Conservation (phyloP, 2,113 vertebrate genomes). For the Hystrix cristata region DNA sequence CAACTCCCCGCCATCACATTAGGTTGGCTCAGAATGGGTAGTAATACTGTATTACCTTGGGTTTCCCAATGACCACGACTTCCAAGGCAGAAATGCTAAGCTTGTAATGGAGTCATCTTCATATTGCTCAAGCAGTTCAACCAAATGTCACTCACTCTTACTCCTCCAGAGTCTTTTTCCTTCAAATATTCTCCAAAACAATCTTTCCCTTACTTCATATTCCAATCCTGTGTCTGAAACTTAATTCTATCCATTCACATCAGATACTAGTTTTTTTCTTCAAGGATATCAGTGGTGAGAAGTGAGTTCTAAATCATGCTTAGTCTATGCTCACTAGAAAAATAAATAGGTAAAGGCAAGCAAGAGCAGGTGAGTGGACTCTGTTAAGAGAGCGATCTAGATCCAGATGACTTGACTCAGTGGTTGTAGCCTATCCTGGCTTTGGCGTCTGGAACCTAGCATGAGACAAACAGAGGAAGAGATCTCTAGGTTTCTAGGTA, state of each 20-base stretch:
- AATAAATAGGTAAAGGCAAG: slow-evolving; percentile 14
- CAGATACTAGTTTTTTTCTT: slow-evolving; percentile 13
- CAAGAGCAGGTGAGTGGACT: background rate
- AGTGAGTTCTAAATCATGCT: background rate
- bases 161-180: background rate
- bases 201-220: slow-evolving; percentile 38
- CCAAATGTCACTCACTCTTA: background rate
- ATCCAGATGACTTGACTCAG: slow-evolving; percentile 39
- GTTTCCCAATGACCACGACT: background rate
- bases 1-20: background rate
- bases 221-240: slow-evolving; percentile 14
- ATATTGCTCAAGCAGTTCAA: slow-evolving; percentile 32
- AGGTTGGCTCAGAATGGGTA: background rate
- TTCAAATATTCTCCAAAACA: slow-evolving; percentile 49
- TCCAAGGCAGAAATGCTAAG: background rate
- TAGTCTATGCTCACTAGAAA: background rate
- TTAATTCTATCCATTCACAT: slow-evolving; percentile 21
- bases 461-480: background rate
- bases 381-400: slow-evolving; percentile 48
- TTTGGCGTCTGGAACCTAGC: slow-evolving; percentile 12
- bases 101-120: slow-evolving; percentile 8
- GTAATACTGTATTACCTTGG: background rate
- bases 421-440: background rate
- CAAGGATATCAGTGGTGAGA: background rate
- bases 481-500: slow-evolving; percentile 6